phyloP scores from a whole-genome alignment of 2,888 invertebrate genomes.

The Drosophila mimica region DNA sequence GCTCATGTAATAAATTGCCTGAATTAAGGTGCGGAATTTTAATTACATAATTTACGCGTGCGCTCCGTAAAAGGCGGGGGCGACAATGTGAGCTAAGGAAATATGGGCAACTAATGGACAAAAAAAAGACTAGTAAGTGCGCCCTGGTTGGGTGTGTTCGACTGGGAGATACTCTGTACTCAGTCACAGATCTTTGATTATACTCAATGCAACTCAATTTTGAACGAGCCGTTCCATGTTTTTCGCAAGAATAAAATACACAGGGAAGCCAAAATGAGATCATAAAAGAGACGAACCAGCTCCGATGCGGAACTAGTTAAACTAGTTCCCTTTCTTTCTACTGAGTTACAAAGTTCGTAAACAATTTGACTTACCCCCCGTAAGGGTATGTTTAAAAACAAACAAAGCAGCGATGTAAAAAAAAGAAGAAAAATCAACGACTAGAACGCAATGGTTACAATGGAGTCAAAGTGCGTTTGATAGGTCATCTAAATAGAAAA shows the following conservation, averaged over 20 bases:
- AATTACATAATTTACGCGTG: slow-evolving; percentile 84
- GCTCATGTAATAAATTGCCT: slow-evolving; percentile 82
- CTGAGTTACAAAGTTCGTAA: not conserved
- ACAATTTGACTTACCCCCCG: not conserved
- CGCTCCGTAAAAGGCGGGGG: slow-evolving; percentile 37
- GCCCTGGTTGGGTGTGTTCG: not conserved
- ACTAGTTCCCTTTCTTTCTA: not conserved
- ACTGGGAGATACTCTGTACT: slow-evolving; percentile 16
- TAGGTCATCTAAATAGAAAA: slow-evolving; percentile 83
- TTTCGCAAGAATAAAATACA: not conserved
- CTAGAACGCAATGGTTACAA: slow-evolving; percentile 19
- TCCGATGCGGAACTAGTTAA: not conserved
- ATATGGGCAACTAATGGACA: slow-evolving; percentile 44
- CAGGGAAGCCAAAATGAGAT: not conserved
- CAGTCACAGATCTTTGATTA: not conserved
- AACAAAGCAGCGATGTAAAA: slow-evolving; percentile 20
- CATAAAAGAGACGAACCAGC: not conserved
- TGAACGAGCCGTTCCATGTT: not conserved
- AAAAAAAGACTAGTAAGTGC: slow-evolving; percentile 8
- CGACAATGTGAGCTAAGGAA: slow-evolving; percentile 15
- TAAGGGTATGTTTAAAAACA: slow-evolving; percentile 22
- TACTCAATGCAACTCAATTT: not conserved
- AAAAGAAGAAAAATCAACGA: slow-evolving; percentile 51
- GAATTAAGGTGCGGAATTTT: slow-evolving; percentile 84
- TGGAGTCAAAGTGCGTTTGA: slow-evolving; percentile 78